These are phyloP conservation scores for Vulpes ferrilata DNA, from an alignment of 2,113 vertebrate genomes.

Conservation along the genomic window DNA sequence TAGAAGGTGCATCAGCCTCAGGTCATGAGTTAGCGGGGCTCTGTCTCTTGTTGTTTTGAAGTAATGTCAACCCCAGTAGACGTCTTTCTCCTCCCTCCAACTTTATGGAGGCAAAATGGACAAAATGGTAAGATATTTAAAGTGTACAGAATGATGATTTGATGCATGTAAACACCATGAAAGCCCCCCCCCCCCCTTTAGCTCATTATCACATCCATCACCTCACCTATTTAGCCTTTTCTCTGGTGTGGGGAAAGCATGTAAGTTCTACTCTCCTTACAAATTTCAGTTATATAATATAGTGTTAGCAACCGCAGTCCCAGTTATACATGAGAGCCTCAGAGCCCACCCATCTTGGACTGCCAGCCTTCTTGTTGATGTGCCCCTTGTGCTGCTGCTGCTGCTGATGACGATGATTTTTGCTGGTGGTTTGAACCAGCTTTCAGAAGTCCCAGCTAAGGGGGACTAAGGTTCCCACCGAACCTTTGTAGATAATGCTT, in stretches of 20 bases:
- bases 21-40: background rate
- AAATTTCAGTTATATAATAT: background rate
- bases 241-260: background rate
- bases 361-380: background rate
- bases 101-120: background rate
- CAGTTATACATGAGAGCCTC: background rate
- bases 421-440: background rate
- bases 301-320: background rate
- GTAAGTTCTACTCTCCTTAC: background rate
- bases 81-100: background rate
- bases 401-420: background rate
- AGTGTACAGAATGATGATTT: background rate
- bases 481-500: conserved; percentile 27
- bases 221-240: background rate
- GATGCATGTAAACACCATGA: background rate
- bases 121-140: background rate
- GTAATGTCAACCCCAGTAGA: background rate
- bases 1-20: background rate
- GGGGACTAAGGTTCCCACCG: background rate
- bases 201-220: background rate
- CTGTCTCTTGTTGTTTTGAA: conserved; percentile 37
- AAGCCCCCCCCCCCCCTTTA: background rate
- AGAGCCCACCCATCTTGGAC: background rate
- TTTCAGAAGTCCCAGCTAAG: conserved; percentile 30
- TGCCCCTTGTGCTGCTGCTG: background rate